Evolutionary conservation across 2,797 vertebrate genomes (phyloP).

Genomic region (Acrocephalus scirpaceus): DNA sequence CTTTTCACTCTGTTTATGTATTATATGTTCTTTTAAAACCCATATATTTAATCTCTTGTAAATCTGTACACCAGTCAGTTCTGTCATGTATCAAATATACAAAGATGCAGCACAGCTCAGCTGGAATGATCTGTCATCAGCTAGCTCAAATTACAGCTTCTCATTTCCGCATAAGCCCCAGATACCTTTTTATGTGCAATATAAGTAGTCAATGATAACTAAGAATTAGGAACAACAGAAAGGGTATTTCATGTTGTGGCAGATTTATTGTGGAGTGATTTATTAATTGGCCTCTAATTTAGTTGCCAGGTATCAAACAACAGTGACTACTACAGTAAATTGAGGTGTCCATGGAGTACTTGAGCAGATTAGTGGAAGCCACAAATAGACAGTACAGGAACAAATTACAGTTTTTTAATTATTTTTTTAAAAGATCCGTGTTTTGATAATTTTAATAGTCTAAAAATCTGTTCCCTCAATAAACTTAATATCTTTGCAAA

Average conservation of each 20-base stretch:
- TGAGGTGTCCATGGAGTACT: background rate
- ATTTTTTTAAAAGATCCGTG: rapidly evolving
- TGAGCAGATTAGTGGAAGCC: background rate
- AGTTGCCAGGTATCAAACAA: background rate
- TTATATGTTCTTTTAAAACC: background rate
- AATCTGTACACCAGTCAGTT: background rate
- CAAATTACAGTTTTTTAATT: background rate
- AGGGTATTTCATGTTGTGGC: slow-evolving; percentile 3
- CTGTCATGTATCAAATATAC: background rate
- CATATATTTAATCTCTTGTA: background rate
- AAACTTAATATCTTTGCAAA: background rate
- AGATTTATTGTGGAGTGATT: slow-evolving; percentile 3
- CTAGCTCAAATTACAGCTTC: slow-evolving; percentile 7
- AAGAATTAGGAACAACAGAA: slow-evolving; percentile 18
- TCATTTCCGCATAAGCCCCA: slow-evolving; percentile 5
- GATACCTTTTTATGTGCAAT: background rate
- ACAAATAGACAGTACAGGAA: background rate
- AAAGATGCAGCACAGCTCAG: background rate
- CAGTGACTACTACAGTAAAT: background rate
- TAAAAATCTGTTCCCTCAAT: background rate
- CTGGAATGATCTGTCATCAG: background rate
- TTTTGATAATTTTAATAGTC: background rate
- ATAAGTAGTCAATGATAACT: background rate
- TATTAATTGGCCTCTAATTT: slow-evolving; percentile 40
- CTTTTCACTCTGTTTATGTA: background rate